Evolutionary conservation across 2,797 vertebrate species (phyloP).

Genomic region (Falco columbarius): DNA sequence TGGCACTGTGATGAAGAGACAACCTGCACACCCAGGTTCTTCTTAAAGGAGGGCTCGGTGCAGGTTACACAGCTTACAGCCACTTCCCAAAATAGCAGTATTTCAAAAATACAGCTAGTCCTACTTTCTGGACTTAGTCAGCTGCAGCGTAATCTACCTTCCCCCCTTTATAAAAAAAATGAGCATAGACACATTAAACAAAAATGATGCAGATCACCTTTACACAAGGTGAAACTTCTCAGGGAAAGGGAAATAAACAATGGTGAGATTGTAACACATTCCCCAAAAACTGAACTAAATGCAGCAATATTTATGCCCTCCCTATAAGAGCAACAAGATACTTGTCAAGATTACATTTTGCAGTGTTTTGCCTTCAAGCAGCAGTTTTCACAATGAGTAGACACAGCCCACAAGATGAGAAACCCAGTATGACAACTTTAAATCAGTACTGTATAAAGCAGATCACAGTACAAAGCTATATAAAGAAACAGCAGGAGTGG

Average conservation of each 20-base stretch:
- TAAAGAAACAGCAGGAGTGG: slow-evolving; percentile 41
- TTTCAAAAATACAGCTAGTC: not conserved
- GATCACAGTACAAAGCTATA: slow-evolving; percentile 46
- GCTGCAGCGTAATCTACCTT: not conserved
- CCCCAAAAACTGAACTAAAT: slow-evolving; percentile 47
- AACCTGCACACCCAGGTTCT: not conserved
- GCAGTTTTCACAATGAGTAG: slow-evolving; percentile 69
- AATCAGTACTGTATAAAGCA: slow-evolving; percentile 51
- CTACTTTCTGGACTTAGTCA: not conserved
- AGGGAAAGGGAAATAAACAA: slow-evolving; percentile 29
- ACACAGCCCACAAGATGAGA: slow-evolving; percentile 57
- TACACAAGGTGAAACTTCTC: slow-evolving; percentile 6
- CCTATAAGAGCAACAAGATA: slow-evolving; percentile 51
- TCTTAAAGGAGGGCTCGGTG: not conserved
- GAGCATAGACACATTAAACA: not conserved
- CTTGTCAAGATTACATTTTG: slow-evolving; percentile 66
- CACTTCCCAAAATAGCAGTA: not conserved
- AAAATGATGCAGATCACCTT: not conserved
- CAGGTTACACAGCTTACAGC: not conserved
- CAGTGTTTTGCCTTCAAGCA: slow-evolving; percentile 69
- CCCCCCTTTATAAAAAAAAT: not conserved
- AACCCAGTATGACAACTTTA: slow-evolving; percentile 52
- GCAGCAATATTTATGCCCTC: slow-evolving; percentile 55
- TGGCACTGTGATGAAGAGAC: not conserved
- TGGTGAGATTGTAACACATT: not conserved